Conservation (phyloP, 1,140 invertebrate species). For the Lepidurus couesii region DNA sequence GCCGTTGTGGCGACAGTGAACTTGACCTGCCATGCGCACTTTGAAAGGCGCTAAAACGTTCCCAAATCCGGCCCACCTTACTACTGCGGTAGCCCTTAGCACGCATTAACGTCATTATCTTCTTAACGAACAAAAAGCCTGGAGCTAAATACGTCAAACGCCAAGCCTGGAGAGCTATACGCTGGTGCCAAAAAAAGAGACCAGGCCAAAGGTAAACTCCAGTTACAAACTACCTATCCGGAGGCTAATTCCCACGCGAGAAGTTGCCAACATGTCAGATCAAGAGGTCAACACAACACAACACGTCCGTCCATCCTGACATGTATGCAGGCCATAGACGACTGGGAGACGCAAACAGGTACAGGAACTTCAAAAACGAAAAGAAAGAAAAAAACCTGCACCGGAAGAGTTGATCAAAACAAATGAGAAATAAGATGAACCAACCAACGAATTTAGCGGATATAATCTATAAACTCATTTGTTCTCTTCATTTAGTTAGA, state of each 20-base stretch:
- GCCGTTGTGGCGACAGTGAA: background rate
- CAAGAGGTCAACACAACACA: slow-evolving; percentile 10
- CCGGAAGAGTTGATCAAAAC: background rate
- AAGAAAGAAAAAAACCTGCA: background rate
- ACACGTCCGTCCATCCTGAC: background rate
- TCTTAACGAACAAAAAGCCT: background rate
- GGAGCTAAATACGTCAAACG: background rate
- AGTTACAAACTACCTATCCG: background rate
- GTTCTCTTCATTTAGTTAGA: too few species aligned
- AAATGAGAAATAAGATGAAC: too few species aligned
- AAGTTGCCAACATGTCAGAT: slow-evolving; percentile 13
- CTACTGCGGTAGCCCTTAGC: background rate
- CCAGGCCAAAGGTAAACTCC: slow-evolving; percentile 20
- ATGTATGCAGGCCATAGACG: background rate
- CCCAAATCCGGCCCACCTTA: background rate
- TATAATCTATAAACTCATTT: too few species aligned
- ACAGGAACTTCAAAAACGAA: background rate
- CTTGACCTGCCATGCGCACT: background rate
- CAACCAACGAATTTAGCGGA: too few species aligned
- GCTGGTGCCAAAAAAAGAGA: background rate
- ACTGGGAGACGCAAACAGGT: background rate
- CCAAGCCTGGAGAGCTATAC: background rate
- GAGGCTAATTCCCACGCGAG: slow-evolving; percentile 15
- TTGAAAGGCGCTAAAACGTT: background rate
- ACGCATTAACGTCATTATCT: background rate